Conservation (phyloP, 2,113 vertebrate species). For the Coracopsis vasa region DNA sequence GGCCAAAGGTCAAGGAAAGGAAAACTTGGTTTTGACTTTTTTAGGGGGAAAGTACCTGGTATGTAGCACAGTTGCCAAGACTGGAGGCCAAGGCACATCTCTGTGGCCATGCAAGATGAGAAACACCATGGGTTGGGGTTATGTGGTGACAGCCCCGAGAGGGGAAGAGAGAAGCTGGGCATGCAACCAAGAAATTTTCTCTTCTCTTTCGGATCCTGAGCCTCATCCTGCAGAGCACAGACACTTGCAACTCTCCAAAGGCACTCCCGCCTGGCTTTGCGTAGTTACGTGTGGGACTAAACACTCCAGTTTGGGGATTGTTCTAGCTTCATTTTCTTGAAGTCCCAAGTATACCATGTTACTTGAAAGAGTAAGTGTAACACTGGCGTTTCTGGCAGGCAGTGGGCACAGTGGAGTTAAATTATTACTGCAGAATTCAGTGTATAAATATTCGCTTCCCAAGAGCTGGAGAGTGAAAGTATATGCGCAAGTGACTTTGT, state of each 20-base stretch:
- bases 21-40: constrained; percentile 2
- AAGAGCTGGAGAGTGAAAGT: background rate
- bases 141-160: background rate
- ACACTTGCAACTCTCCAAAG: background rate
- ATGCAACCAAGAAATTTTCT: background rate
- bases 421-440: background rate
- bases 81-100: background rate
- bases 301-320: background rate
- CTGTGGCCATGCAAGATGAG: background rate
- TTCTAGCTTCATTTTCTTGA: background rate
- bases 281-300: background rate
- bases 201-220: background rate
- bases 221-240: background rate
- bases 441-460: background rate
- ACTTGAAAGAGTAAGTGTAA: background rate
- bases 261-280: background rate
- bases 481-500: background rate
- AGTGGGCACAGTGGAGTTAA: background rate
- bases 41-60: background rate
- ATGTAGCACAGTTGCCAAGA: background rate
- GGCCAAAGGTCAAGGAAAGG: constrained; percentile 50
- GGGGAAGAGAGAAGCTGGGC: background rate
- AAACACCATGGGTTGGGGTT: background rate
- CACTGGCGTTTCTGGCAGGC: background rate
- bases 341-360: background rate